These are phyloP conservation scores for Chloropsis cyanopogon DNA, from an alignment of 2,113 vertebrate genomes.

Conservation along the genomic window DNA sequence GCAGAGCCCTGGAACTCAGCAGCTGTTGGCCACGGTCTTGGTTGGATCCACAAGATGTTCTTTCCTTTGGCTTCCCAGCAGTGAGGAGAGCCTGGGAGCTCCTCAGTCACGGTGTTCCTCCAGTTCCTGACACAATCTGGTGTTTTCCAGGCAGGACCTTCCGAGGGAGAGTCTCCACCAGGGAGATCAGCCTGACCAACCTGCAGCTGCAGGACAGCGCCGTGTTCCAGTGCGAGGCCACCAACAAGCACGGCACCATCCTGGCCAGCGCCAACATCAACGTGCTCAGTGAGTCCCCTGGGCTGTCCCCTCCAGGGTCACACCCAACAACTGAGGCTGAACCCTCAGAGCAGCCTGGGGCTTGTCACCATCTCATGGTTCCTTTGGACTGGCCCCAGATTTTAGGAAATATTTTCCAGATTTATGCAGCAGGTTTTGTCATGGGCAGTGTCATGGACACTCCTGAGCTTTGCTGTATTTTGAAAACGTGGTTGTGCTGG, in stretches of 20 bases:
- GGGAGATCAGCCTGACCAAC: constrained; percentile 81
- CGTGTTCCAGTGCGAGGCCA: constrained; percentile 91
- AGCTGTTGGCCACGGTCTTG: too few species aligned
- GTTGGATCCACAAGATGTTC: background rate
- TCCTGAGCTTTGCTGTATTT: background rate
- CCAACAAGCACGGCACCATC: constrained; percentile 86
- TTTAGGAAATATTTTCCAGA: background rate
- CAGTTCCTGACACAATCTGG: background rate
- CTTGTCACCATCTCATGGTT: too few species aligned
- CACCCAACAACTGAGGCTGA: rapidly evolving
- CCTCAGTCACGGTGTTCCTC: rapidly evolving
- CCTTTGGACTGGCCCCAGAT: background rate
- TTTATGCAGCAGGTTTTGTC: background rate
- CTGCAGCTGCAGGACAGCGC: constrained; percentile 84
- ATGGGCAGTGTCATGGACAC: rapidly evolving
- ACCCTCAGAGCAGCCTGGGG: background rate
- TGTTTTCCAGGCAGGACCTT: constrained; percentile 53
- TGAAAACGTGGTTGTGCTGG: background rate
- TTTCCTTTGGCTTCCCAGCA: background rate
- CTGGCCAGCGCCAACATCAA: constrained; percentile 89
- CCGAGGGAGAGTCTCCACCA: constrained; percentile 55
- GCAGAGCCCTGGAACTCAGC: background rate
- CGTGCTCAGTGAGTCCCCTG: constrained; percentile 81
- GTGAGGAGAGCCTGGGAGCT: background rate
- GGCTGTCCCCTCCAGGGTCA: background rate